Evolutionary conservation across 35 echinoderm and acorn worm species (phyloP).

Genomic region (Ptychodera flava): DNA sequence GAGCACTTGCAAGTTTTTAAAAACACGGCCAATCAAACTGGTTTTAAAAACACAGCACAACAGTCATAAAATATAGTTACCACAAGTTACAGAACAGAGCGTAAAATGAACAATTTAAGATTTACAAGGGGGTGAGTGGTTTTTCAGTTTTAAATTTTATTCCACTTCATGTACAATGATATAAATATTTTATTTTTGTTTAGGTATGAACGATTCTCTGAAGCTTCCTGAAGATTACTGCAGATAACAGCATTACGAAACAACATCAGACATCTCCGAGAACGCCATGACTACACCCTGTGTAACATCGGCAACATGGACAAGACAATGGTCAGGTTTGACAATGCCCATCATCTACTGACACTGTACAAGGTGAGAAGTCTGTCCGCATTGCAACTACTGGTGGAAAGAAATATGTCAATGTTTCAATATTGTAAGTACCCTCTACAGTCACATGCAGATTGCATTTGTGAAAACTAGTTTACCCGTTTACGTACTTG

Average conservation of each 20-base stretch:
- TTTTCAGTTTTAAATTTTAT: conserved; percentile 3
- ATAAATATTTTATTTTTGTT: neutral
- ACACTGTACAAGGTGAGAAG: conserved; percentile 14
- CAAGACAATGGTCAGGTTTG: conserved; percentile 17
- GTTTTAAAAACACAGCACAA: neutral
- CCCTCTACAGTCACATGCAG: too few relatives aligned
- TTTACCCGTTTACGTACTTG: too few relatives aligned
- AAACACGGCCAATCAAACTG: neutral
- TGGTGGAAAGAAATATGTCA: conserved; percentile 20
- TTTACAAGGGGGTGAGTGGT: neutral
- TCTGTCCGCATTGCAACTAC: too few relatives aligned
- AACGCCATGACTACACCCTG: too few relatives aligned
- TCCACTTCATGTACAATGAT: neutral
- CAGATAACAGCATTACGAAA: neutral
- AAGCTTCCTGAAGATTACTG: conserved; percentile 5
- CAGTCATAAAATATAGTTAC: neutral
- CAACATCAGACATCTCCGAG: conserved; percentile 4
- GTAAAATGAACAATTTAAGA: neutral
- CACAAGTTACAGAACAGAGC: neutral
- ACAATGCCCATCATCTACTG: conserved; percentile 3
- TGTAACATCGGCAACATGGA: conserved; percentile 18
- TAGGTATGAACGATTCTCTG: neutral
- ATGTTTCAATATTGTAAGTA: too few relatives aligned
- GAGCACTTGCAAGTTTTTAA: too few relatives aligned
- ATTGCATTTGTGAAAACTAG: too few relatives aligned